Conservation (phyloP, 2,797 vertebrate species). For the Apogon talboti region DNA sequence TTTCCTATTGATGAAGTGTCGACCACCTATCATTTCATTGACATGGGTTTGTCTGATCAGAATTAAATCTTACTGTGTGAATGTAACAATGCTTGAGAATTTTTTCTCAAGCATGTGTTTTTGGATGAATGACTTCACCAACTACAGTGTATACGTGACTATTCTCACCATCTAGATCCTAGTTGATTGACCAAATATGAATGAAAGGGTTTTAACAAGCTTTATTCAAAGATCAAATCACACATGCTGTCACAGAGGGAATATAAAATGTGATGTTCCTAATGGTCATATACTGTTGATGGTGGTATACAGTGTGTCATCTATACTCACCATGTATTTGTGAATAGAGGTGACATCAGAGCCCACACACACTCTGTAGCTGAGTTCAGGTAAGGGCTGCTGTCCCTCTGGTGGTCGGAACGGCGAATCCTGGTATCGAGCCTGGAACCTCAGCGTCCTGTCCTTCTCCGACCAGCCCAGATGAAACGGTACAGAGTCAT, state of each 20-base stretch:
- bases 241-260: too few species aligned
- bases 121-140: neutral
- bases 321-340: constrained; percentile 91
- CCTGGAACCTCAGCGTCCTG: constrained; percentile 88
- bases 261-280: too few species aligned
- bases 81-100: neutral
- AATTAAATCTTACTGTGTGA: neutral
- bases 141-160: too few species aligned
- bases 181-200: too few species aligned
- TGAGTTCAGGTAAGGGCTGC: constrained; percentile 87
- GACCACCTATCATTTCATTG: too few species aligned
- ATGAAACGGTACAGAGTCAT: constrained; percentile 94
- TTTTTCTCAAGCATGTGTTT: constrained; percentile 2
- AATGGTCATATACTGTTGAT: too few species aligned
- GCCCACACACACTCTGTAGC: constrained; percentile 94
- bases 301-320: neutral
- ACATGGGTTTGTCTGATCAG: neutral
- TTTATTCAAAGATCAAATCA: too few species aligned
- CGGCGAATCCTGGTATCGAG: constrained; percentile 89
- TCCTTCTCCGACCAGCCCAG: constrained; percentile 92
- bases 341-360: constrained; percentile 94
- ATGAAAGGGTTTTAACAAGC: too few species aligned
- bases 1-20: too few species aligned
- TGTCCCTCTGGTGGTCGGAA: constrained; percentile 85
- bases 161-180: too few species aligned